Evolutionary conservation across 2,113 vertebrate genomes (phyloP), one percentile per base, ranked within the genome.

Genomic region (Tricholaema leucomelas): DNA sequence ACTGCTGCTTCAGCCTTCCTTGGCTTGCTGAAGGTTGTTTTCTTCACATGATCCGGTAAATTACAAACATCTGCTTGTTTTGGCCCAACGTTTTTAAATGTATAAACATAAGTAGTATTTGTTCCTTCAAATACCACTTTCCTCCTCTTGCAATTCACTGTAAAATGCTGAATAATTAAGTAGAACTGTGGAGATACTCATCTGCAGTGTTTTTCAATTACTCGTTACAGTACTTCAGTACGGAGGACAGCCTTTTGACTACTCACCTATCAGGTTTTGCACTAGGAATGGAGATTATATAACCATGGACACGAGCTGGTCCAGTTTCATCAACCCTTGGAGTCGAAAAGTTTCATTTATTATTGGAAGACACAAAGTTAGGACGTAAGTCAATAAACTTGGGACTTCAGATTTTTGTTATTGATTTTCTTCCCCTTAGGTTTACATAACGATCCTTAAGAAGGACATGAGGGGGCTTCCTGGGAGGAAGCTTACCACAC

Each of bases 301-400:
- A 95, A 99, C 98, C 6, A 96, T 99, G 55, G 99, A 99, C 93
- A 99, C 98, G 67, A 99, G 99, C 97, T 99, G 99, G 99, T 99
- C 99, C 91, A 99, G 99, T 96, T 99, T 99, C 73, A 97, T 99
- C 95, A 99, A 99, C 95, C 99, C 99, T 20, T 99, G 99, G 99
- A 99, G 98, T 96, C 97, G 98, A 65, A 99, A 99, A 95, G 98
- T 99, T 79, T 98, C 99, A 10, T 99, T 99, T 91, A 98, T 99
- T 94, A 99, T 99, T 30, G 99, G 99, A 77, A 97, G 98, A 72
- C 99, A 99, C 97, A 99, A 98, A 98, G 99, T 99, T 94, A 98
- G 98, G 91, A 98, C 98, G 99, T 99, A 97, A 98, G 99, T 98
- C 58, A 55, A 48, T 46, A 31, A 69, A 25, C 33, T n/a, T 48